Conservation (phyloP, 2,888 invertebrate genomes). For the Lasiommata megera region DNA sequence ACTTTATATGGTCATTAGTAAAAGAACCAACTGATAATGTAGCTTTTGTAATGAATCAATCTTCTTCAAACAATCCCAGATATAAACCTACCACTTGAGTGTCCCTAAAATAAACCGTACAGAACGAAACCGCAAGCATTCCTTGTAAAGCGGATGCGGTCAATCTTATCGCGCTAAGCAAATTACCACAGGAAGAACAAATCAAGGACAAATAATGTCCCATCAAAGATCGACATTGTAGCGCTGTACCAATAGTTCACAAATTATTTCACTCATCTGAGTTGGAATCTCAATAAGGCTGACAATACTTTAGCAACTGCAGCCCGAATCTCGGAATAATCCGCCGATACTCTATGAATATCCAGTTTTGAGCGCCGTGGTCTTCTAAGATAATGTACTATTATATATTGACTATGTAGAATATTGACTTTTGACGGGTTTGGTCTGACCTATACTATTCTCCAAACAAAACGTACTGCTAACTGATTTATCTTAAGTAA, state of each 20-base stretch:
- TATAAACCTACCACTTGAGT: neutral
- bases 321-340: too few relatives aligned
- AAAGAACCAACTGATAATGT: too few relatives aligned
- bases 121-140: constrained; percentile 17
- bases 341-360: too few relatives aligned
- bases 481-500: too few relatives aligned
- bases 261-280: constrained; percentile 35
- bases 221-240: constrained; percentile 21
- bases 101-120: constrained; percentile 12
- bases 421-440: too few relatives aligned
- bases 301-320: neutral
- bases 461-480: too few relatives aligned
- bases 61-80: constrained; percentile 6
- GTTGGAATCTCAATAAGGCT: constrained; percentile 40
- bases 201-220: constrained; percentile 21
- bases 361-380: too few relatives aligned
- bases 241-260: constrained; percentile 25
- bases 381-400: too few relatives aligned
- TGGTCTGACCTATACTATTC: too few relatives aligned
- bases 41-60: neutral
- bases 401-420: too few relatives aligned
- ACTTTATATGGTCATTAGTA: too few relatives aligned
- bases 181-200: constrained; percentile 25
- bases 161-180: constrained; percentile 26
- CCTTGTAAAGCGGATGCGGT: constrained; percentile 21